phyloP scores from a whole-genome alignment of 92 coral and sea anemone genomes.

The Porites cylindrica region DNA sequence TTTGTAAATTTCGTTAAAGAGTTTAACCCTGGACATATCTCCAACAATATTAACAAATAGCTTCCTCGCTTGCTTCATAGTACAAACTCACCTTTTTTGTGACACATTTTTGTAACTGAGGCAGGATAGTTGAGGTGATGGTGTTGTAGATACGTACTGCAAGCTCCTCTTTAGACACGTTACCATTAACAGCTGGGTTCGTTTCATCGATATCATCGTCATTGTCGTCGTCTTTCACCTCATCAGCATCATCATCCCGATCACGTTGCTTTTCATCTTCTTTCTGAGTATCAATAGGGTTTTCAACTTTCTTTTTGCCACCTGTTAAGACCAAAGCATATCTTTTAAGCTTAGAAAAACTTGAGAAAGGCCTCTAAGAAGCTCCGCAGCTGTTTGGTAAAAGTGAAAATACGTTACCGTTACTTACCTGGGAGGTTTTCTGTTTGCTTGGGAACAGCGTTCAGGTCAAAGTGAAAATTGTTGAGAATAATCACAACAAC shows the following conservation, averaged over 20 bases:
- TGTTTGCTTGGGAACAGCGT: conserved; percentile 41
- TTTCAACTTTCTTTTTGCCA: not conserved
- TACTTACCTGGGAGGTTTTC: not conserved
- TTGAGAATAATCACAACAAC: conserved; percentile 86
- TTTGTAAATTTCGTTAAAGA: no score
- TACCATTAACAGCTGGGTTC: conserved; percentile 20
- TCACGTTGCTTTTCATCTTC: conserved; percentile 27
- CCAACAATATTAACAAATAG: no score
- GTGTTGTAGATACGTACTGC: conserved; percentile 79
- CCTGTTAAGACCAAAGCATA: not conserved
- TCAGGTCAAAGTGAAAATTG: conserved; percentile 92
- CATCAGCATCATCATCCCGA: conserved; percentile 20
- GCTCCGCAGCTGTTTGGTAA: not conserved
- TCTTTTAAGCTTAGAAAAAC: no score
- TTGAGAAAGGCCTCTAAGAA: not conserved
- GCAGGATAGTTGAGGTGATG: conserved; percentile 79
- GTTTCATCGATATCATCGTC: conserved; percentile 62
- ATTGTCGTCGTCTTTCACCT: conserved; percentile 41
- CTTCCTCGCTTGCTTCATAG: not conserved
- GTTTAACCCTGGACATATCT: no score
- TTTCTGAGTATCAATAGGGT: not conserved
- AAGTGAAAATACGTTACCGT: no score
- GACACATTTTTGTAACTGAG: conserved; percentile 86
- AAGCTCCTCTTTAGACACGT: conserved; percentile 50
- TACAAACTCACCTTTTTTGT: conserved; percentile 84